Evolutionary conservation across 2,888 invertebrate genomes (phyloP).

Genomic region (Epiperipatus broadwayi): DNA sequence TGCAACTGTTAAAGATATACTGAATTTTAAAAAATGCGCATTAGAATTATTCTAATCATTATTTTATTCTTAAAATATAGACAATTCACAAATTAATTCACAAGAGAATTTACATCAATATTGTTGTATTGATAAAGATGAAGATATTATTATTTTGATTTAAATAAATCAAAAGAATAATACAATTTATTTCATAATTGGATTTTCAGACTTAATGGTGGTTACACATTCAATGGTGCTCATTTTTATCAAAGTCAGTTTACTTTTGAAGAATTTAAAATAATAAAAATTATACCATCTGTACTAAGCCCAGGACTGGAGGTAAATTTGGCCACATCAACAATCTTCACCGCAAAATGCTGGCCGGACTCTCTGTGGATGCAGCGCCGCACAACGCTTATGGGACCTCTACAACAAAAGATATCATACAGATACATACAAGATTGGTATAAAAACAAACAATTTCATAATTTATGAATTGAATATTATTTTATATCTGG

Average conservation of each 20-base stretch:
- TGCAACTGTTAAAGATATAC: too few species aligned
- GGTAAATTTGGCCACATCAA: constrained; percentile 91
- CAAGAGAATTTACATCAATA: too few species aligned
- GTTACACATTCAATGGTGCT: not conserved
- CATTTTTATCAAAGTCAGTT: constrained; percentile 8
- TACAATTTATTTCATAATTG: not conserved
- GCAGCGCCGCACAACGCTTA: constrained; percentile 85
- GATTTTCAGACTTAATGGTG: too few species aligned
- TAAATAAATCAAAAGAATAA: too few species aligned
- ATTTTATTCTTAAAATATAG: too few species aligned
- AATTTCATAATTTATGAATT: too few species aligned
- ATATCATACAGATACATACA: not conserved
- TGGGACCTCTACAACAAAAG: constrained; percentile 48
- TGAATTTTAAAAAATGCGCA: too few species aligned
- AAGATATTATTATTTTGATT: constrained; percentile 14
- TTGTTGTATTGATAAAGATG: too few species aligned
- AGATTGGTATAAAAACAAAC: constrained; percentile 7
- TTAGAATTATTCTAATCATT: too few species aligned
- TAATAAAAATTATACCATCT: too few species aligned
- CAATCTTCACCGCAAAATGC: constrained; percentile 94
- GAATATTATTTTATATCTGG: too few species aligned
- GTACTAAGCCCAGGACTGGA: constrained; percentile 89
- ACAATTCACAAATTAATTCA: too few species aligned
- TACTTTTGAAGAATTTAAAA: constrained; percentile 9
- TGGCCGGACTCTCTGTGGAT: constrained; percentile 81